These are phyloP conservation scores for Rhaphigaster nebulosa DNA, from an alignment of 2,888 invertebrate genomes.

Conservation along the genomic window DNA sequence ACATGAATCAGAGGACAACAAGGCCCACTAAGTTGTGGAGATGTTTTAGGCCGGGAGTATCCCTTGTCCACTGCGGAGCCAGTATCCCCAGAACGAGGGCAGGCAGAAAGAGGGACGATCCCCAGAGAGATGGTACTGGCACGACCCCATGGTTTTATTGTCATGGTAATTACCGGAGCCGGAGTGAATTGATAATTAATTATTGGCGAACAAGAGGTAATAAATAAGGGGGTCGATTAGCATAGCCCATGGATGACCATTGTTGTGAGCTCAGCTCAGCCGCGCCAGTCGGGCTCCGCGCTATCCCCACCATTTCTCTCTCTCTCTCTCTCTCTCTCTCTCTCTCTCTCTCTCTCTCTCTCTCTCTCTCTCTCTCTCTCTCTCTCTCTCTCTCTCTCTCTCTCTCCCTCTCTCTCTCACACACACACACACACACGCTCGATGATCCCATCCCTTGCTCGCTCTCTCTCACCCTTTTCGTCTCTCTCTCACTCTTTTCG, in stretches of 20 bases:
- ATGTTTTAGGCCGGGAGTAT: constrained; percentile 6
- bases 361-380: constrained; percentile 27
- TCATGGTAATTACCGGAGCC: constrained; percentile 63
- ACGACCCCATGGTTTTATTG: constrained; percentile 63
- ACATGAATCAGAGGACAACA: constrained; percentile 56
- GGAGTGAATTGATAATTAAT: constrained; percentile 65
- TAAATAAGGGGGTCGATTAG: constrained; percentile 64
- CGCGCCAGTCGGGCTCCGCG: constrained; percentile 63
- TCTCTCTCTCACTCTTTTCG: constrained; percentile 54
- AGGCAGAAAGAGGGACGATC: constrained; percentile 50
- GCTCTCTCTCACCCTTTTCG: constrained; percentile 53
- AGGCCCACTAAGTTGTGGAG: constrained; percentile 53
- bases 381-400: too few relatives aligned
- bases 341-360: constrained; percentile 57
- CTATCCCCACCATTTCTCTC: constrained; percentile 43
- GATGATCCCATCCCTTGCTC: neutral
- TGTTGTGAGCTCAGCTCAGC: constrained; percentile 61
- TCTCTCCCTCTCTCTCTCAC: constrained; percentile 44
- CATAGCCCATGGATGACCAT: constrained; percentile 64
- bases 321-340: constrained; percentile 57
- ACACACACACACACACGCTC: neutral
- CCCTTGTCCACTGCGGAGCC: constrained; percentile 38
- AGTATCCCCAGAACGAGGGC: constrained; percentile 50
- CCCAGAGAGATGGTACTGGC: constrained; percentile 61
- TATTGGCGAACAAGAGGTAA: constrained; percentile 65